phyloP scores from a whole-genome alignment of 2,113 vertebrate genomes.

The Collichthys lucidus region DNA sequence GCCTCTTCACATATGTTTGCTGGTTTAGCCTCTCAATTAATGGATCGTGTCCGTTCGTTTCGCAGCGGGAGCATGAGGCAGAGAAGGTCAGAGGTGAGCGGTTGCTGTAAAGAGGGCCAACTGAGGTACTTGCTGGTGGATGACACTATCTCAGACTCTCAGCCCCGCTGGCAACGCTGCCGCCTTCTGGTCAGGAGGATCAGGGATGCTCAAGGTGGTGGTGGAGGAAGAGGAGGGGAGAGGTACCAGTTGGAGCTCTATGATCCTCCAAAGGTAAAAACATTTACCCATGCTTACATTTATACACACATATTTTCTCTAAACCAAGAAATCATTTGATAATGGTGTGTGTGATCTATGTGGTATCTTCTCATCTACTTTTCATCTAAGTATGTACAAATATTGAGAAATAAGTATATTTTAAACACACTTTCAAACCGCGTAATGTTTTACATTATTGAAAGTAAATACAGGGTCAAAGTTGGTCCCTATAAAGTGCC shows the following conservation, averaged over 20 bases:
- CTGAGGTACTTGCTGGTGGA: constrained; percentile 93
- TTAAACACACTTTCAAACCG: not conserved
- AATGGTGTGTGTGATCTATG: not conserved
- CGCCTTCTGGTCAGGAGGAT: constrained; percentile 89
- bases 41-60: constrained; percentile 77
- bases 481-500: not conserved
- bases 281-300: constrained; percentile 18
- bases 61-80: constrained; percentile 81
- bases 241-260: constrained; percentile 91
- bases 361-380: not conserved
- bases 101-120: constrained; percentile 88
- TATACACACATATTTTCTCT: not conserved
- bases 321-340: not conserved
- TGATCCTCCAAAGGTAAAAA: constrained; percentile 95
- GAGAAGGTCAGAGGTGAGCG: constrained; percentile 78
- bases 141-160: constrained; percentile 91
- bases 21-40: constrained; percentile 47
- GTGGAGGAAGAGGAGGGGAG: constrained; percentile 66
- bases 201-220: constrained; percentile 64
- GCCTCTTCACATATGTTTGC: constrained; percentile 41
- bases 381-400: not conserved
- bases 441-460: not conserved
- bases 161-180: constrained; percentile 91
- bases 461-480: not conserved
- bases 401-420: too few species aligned